Evolutionary conservation across 2,113 vertebrate species (phyloP), one percentile per base, ranked within the genome.

Genomic region (Alouatta palliata): DNA sequence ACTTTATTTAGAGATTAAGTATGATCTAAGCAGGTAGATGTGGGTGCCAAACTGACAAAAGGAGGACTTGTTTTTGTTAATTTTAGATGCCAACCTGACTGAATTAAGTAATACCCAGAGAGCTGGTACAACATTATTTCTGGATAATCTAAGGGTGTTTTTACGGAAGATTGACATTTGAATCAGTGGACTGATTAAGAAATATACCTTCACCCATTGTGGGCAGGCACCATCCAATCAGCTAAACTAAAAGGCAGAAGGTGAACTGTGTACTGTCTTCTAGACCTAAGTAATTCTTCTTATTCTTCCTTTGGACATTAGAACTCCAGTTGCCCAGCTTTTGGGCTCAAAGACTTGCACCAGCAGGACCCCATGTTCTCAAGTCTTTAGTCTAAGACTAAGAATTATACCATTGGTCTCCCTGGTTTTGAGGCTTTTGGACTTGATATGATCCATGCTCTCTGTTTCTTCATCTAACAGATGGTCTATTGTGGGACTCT

Each of bases 331-430:
- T 66, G 2, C 47, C 11, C 16, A 30, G 4, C 17, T 5, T 52
- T 56, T 8, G 37, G 17, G 11, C 32, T 90, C 7, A 8, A 12
- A 17, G 30, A 61, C 8, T 77, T 54, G 1, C 2, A 23, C 23
- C 45, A 54, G 45, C 0, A 23, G 35, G 11, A 20, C 10, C 5
- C 6, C 13, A 8, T 14, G 3, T 27, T 9, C 25, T 45, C 19
- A 64, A 13, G n/a, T 20, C 37, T 71, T 10, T 17, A 12, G 7
- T 5, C 17, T 25, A 3, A 64, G 8, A 32, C n/a, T 35, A 7
- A 37, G 35, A 49, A 16, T 66, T 40, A 32, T 6, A 56, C 6
- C 0, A 30, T 11, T 27, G 52, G 19, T 1, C 43, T 77, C 3
- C 5, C 19, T 61, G 47, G 0, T 80, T 27, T 3, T 35, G 23